Percentiles rank a stretch among this genome's conserved stretches.
Conservation (phyloP, 2,797 vertebrate genomes). For the Rhadinocentrus ornatus region DNA sequence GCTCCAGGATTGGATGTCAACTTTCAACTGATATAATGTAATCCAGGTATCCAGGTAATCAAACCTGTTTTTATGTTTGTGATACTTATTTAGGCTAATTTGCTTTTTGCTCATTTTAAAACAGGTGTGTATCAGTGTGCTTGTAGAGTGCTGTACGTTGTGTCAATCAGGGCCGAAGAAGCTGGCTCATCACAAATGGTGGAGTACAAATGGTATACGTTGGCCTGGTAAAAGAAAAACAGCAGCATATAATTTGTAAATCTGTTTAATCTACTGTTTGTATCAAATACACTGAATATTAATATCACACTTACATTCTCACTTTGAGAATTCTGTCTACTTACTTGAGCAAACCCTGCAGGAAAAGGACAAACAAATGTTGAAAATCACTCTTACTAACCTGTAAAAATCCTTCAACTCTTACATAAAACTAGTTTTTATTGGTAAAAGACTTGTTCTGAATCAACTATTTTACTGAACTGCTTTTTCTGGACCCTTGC, state of each 20-base stretch:
- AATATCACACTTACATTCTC: constrained; percentile 19
- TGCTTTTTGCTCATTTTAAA: not conserved
- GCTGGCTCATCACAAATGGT: constrained; percentile 23
- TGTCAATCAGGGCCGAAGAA: not conserved
- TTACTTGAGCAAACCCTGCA: not conserved
- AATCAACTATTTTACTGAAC: too few species aligned
- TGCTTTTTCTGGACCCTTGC: too few species aligned
- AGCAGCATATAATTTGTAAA: not conserved
- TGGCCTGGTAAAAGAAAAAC: constrained; percentile 13
- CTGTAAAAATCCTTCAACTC: too few species aligned
- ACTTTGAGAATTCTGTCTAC: not conserved
- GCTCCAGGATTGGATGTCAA: too few species aligned
- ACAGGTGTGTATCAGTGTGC: not conserved
- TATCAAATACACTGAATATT: not conserved
- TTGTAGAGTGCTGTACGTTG: constrained; percentile 18
- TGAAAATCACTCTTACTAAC: too few species aligned
- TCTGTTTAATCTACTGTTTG: not conserved
- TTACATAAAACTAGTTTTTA: too few species aligned
- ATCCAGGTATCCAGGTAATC: too few species aligned
- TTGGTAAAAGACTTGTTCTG: too few species aligned
- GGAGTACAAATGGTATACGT: constrained; percentile 27
- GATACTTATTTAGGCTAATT: not conserved
- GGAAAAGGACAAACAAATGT: not conserved
- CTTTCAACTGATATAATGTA: not conserved
- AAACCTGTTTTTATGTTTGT: not conserved